Conservation (phyloP, 2,888 invertebrate species). For the Torymus tubicola region DNA sequence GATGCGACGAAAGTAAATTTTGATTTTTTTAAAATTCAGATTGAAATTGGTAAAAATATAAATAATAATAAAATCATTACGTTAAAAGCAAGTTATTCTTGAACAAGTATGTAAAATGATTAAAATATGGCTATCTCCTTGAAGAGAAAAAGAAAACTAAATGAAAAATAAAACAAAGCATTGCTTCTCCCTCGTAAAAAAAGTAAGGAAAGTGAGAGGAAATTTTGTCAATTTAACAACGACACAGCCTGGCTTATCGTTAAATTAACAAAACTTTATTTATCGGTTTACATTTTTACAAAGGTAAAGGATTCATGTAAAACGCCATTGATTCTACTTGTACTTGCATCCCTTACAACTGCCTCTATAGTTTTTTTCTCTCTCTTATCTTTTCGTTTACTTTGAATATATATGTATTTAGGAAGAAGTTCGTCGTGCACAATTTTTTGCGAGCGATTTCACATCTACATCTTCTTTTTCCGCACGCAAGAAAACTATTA, state of each 20-base stretch:
- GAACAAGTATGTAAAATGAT: too few species aligned
- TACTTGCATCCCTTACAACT: conserved; percentile 31
- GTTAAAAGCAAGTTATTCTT: too few species aligned
- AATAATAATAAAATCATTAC: too few species aligned
- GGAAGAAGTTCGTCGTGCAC: conserved; percentile 33
- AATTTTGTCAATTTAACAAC: conserved; percentile 53
- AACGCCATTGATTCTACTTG: conserved; percentile 38
- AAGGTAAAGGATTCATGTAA: conserved; percentile 42
- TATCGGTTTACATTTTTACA: conserved; percentile 42
- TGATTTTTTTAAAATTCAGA: too few species aligned
- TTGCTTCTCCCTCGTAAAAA: too few species aligned
- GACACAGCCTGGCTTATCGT: conserved; percentile 37
- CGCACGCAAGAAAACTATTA: conserved; percentile 4
- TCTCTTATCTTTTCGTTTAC: conserved; percentile 1
- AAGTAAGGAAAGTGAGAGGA: conserved; percentile 11
- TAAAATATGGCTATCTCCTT: too few species aligned
- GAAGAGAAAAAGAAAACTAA: too few species aligned
- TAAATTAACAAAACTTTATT: conserved; percentile 54
- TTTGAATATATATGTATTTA: not conserved
- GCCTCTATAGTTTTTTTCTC: conserved; percentile 2
- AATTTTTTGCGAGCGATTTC: conserved; percentile 1
- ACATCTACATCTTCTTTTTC: conserved; percentile 6
- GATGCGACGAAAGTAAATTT: too few species aligned
- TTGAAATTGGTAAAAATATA: too few species aligned
- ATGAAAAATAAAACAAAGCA: too few species aligned